A percentile compares a stretch with the other conserved stretches of the same genome.
These are phyloP conservation scores for Thereva unica DNA, from an alignment of 2,888 invertebrate genomes.

Conservation along the genomic window DNA sequence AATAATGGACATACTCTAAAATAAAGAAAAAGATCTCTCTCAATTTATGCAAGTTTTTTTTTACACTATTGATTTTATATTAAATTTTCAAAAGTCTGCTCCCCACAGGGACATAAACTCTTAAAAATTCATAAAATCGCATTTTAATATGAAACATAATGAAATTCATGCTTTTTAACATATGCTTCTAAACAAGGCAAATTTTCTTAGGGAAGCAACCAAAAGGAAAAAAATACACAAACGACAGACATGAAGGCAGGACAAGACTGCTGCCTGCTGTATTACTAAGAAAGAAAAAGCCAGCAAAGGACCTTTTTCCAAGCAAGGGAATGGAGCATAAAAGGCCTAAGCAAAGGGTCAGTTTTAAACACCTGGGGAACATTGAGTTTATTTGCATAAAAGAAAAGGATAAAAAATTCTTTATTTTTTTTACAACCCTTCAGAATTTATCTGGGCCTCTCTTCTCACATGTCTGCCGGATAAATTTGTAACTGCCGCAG, in stretches of 20 bases:
- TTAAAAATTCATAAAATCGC: constrained; percentile 10
- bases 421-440: constrained; percentile 8
- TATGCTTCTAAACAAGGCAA: constrained; percentile 8
- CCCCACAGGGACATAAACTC: constrained; percentile 10
- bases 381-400: constrained; percentile 22
- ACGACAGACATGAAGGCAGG: too few species aligned
- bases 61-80: too few species aligned
- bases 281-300: too few species aligned
- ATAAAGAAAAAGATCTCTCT: too few species aligned
- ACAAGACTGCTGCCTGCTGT: too few species aligned
- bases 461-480: constrained; percentile 7
- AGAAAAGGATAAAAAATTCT: background rate
- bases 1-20: too few species aligned
- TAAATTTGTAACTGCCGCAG: constrained; percentile 10
- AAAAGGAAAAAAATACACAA: too few species aligned
- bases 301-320: background rate
- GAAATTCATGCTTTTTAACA: constrained; percentile 24
- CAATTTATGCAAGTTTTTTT: too few species aligned
- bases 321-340: background rate
- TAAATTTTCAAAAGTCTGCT: too few species aligned
- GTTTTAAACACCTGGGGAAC: constrained; percentile 26
- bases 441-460: constrained; percentile 10
- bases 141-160: constrained; percentile 2
- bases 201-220: too few species aligned
- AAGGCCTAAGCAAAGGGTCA: constrained; percentile 17